These are phyloP conservation scores for Periplaneta americana DNA, from an alignment of 1,140 invertebrate genomes.

Conservation along the genomic window DNA sequence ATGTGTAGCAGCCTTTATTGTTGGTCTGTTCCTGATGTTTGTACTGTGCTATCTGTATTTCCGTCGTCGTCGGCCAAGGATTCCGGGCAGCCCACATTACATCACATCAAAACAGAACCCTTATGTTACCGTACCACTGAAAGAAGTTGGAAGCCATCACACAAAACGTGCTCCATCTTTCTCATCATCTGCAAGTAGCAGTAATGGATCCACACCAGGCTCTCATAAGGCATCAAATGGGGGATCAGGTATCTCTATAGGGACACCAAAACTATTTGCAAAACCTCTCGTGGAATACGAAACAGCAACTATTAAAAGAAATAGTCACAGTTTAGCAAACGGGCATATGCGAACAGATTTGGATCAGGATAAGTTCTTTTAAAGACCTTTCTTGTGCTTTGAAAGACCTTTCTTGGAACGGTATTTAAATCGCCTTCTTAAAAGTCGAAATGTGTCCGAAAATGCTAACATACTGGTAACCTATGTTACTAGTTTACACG, in stretches of 20 bases:
- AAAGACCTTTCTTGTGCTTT: no score
- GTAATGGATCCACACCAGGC: conserved; percentile 12
- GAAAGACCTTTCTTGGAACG: no score
- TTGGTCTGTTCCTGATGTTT: conserved; percentile 37
- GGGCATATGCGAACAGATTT: conserved; percentile 48
- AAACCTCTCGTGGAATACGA: conserved; percentile 68
- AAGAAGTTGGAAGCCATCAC: conserved; percentile 45
- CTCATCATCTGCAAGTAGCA: conserved; percentile 44
- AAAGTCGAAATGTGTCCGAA: no score
- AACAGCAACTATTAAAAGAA: conserved; percentile 68
- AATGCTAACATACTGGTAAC: no score
- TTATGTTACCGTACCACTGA: conserved; percentile 73
- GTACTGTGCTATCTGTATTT: conserved; percentile 39
- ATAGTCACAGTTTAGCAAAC: conserved; percentile 55
- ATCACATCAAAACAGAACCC: conserved; percentile 73
- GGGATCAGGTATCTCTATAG: conserved; percentile 24
- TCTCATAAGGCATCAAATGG: neutral
- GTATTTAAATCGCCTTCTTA: no score
- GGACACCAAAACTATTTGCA: conserved; percentile 55
- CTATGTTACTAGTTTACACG: no score
- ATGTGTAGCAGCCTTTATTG: conserved; percentile 41
- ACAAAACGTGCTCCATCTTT: conserved; percentile 31
- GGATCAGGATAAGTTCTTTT: conserved; percentile 52
- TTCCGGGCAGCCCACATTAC: conserved; percentile 68
- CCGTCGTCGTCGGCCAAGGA: conserved; percentile 40